Base-by-base conservation (phyloP, 2,113 vertebrate genomes). In the Myiopsitta monachus region DNA sequence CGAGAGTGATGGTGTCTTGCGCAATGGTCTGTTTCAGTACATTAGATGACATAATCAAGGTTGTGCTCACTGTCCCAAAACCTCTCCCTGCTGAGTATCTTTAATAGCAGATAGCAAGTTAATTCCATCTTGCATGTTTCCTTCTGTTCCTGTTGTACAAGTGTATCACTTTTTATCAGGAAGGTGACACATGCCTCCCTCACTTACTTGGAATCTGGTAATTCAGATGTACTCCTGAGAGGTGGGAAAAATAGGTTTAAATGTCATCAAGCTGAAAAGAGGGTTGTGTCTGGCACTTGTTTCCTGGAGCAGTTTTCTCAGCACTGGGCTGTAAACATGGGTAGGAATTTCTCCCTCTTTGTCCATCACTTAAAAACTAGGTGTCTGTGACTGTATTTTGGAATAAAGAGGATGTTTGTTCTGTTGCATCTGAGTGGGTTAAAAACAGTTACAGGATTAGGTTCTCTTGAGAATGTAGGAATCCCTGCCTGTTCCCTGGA, bases 171-270 rank as follows among this genome's bases (percentile, higher is more conserved):
- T 75, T 31, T 31, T 54, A 89, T 59, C 11, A 57, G 47, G 44
- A 61, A 10, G 15, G 27, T 39, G 43, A 22, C 36, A 16, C 1
- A 0, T 24, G 41, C 23, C 9, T 57, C 38, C 9, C 2, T 6
- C 0, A 0, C 22, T 30, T 36, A n/a, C 8, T 11, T 81, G 44
- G 9, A 33, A 59, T 43, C 7, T 41, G 13, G 22, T 63, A 31
- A 44, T 47, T 88, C 64, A 66, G 9, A 9, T 7, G 7, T 64
- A 43, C 38, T 52, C 61, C 13, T 75, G 15, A 72, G 33, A 74
- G 62, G 14, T 43, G 31, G 19, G 24, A 28, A 84, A 87, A 63
- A 77, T 1, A 57, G 23, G 10, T 74, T 62, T 77, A 36, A 36
- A 6, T 43, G 22, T 86, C 10, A 39, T 55, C 19, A 68, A 27